Evolutionary conservation across 2,888 invertebrate species (phyloP).

Genomic region (Melieria crassipennis): DNA sequence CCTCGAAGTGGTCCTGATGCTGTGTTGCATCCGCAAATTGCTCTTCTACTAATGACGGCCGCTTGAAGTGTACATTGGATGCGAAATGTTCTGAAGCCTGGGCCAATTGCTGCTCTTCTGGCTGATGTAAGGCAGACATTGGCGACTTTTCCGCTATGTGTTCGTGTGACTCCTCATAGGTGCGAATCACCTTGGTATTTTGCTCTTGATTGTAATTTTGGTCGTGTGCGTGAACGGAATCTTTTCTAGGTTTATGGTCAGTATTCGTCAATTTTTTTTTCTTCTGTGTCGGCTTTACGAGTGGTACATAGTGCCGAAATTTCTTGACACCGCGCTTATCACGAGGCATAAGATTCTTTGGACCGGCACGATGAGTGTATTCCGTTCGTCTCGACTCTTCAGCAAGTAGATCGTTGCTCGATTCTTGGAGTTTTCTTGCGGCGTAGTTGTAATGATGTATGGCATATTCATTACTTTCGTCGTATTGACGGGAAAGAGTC

Average conservation of each 20-base stretch:
- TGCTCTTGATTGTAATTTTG: conserved; percentile 26
- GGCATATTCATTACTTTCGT: conserved; percentile 41
- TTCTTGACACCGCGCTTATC: conserved; percentile 52
- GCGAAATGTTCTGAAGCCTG: conserved; percentile 11
- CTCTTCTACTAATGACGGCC: not conserved
- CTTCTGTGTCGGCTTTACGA: conserved; percentile 48
- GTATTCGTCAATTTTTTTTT: conserved; percentile 44
- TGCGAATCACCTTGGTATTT: conserved; percentile 53
- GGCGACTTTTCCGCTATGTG: conserved; percentile 48
- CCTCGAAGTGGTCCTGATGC: conserved; percentile 41
- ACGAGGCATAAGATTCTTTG: conserved; percentile 42
- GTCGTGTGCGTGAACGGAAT: conserved; percentile 37
- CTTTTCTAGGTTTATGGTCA: conserved; percentile 28
- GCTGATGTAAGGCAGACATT: conserved; percentile 2
- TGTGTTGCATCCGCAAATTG: conserved; percentile 1
- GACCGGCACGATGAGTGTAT: conserved; percentile 32
- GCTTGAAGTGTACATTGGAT: conserved; percentile 14
- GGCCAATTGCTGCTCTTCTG: conserved; percentile 12
- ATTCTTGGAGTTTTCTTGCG: conserved; percentile 35
- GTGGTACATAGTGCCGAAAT: conserved; percentile 44
- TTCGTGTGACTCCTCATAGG: conserved; percentile 62
- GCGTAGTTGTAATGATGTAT: conserved; percentile 46
- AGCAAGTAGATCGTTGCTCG: conserved; percentile 37
- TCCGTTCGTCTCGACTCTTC: conserved; percentile 41
- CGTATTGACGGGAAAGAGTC: conserved; percentile 25